Base-by-base conservation (phyloP, 2,888 invertebrate species). In the Protodeltote pygarga region DNA sequence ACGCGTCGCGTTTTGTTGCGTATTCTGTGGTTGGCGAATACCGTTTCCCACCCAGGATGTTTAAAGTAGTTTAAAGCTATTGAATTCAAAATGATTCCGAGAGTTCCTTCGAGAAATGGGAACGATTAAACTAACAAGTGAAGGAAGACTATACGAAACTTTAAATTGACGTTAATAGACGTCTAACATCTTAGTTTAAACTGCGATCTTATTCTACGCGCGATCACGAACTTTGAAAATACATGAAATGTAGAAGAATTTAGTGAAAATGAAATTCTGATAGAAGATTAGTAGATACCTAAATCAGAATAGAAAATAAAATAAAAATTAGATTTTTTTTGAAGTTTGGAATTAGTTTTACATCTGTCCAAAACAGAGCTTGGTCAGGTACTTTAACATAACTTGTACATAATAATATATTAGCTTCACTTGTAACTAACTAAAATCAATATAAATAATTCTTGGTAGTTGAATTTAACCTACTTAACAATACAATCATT, bases 121-220 rank as follows among this genome's bases (percentile, higher is more conserved):
- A 57, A 39, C 53, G 52, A 58, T 64, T 58, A 50, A 59, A 28
- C 35, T 59, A 58, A 59, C 61, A 45, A 59, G 60, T 64, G 47
- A 59, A 50, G 47, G 47, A 49, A 62, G 55, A 40, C 44, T 47
- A 42, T 29, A 65, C 21, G 27, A 44, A 49, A 49, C 48, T 17
- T 45, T 45, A 46, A 50, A 60, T 39, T 68, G 65, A 65, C 65
- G 50, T 48, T 65, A 64, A 65, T 65, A 34, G 65, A 65, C 54
- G 10, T 40, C 17, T 24, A 65, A 59, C 65, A 65, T 51, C 65
- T 65, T 48, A 44, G 68, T 67, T 39, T 39, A 35, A 28, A 1
- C 25, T 13, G 6, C 28, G 45, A 42, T 46, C 29, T 54, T 48
- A 64, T 54, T 60, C 39, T 39, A 24, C 2, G 25, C 20, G 32